Conservation (phyloP, 2,888 invertebrate genomes). For the Ichneumoninae sp. region DNA sequence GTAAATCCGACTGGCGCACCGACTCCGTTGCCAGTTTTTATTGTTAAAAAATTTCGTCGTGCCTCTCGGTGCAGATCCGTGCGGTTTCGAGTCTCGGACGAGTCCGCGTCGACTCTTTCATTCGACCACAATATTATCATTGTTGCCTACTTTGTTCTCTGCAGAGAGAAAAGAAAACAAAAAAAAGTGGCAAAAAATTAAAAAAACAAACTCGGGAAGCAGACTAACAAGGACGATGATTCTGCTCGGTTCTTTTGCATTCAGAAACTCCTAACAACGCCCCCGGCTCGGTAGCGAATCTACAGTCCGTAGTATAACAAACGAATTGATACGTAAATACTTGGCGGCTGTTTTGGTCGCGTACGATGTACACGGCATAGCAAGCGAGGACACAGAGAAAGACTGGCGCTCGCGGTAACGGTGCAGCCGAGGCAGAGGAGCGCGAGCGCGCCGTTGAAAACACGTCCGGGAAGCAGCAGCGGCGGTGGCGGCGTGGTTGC, state of each 20-base stretch:
- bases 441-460: conserved; percentile 59
- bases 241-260: conserved; percentile 50
- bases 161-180: background rate
- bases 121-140: background rate
- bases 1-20: background rate
- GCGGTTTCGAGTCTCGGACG: background rate
- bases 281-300: background rate
- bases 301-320: background rate
- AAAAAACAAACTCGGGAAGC: background rate
- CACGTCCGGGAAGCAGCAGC: conserved; percentile 64
- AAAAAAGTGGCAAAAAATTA: background rate
- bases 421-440: conserved; percentile 52
- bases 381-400: conserved; percentile 7
- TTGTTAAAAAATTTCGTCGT: conserved; percentile 1
- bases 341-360: conserved; percentile 1
- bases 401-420: conserved; percentile 59
- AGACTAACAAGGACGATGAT: conserved; percentile 44
- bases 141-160: background rate
- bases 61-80: background rate
- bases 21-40: background rate
- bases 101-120: background rate
- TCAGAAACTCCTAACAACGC: conserved; percentile 40
- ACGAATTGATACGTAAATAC: background rate
- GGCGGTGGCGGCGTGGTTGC: conserved; percentile 48
- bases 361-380: background rate